These are phyloP conservation scores for Recurvirostra avosetta DNA, from an alignment of 2,113 vertebrate species.

Conservation along the genomic window DNA sequence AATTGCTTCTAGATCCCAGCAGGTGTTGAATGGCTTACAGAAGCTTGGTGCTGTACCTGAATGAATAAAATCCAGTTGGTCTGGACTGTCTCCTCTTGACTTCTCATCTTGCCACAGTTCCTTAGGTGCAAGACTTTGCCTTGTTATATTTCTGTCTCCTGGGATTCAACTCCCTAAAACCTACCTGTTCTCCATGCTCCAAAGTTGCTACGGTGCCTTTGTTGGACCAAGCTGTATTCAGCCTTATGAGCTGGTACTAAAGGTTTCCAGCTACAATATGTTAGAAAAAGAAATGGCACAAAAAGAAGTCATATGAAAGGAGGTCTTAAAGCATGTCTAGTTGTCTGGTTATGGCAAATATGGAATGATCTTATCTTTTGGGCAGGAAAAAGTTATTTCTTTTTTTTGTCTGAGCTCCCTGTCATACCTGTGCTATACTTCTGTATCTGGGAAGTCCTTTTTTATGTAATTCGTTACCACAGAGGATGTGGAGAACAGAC, in stretches of 20 bases:
- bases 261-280: background rate
- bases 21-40: background rate
- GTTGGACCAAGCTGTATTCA: background rate
- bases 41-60: background rate
- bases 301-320: background rate
- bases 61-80: background rate
- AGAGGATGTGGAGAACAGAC: background rate
- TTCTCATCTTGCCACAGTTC: background rate
- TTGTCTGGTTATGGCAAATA: background rate
- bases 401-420: background rate
- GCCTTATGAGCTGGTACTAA: background rate
- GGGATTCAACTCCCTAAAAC: background rate
- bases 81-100: background rate
- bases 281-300: background rate
- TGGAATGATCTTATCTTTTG: background rate
- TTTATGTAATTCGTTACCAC: accelerated
- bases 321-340: background rate
- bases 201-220: background rate
- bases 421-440: background rate
- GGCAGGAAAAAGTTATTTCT: background rate
- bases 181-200: background rate
- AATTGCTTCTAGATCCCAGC: background rate
- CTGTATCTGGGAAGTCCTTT: background rate
- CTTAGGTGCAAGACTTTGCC: background rate
- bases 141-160: background rate